Conservation (phyloP, 2,797 vertebrate species). For the Hoplostethus atlanticus region DNA sequence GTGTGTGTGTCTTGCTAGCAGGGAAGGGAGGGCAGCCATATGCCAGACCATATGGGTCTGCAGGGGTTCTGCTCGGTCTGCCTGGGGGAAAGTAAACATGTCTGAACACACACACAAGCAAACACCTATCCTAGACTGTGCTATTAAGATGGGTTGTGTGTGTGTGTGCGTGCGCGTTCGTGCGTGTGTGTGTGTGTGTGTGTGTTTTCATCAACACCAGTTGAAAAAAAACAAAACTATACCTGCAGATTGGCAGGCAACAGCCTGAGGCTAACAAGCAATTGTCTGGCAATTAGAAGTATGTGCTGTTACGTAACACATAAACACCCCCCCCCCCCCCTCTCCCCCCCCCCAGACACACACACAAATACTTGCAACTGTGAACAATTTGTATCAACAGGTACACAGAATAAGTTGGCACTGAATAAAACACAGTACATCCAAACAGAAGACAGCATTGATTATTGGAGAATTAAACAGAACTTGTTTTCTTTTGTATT, state of each 20-base stretch:
- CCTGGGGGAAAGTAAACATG: slow-evolving; percentile 74
- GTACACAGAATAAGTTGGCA: not conserved
- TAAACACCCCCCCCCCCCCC: not conserved
- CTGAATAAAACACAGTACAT: not conserved
- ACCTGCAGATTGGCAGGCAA: slow-evolving; percentile 22
- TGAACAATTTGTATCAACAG: not conserved
- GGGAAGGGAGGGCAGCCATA: slow-evolving; percentile 63
- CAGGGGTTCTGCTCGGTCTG: slow-evolving; percentile 66
- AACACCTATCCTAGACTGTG: slow-evolving; percentile 48
- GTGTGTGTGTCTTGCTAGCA: not conserved
- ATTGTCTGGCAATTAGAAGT: slow-evolving; percentile 53
- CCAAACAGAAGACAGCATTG: not conserved
- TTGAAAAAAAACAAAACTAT: slow-evolving; percentile 54
- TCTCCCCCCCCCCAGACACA: too few species aligned
- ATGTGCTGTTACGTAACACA: slow-evolving; percentile 15
- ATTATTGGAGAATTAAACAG: slow-evolving; percentile 1
- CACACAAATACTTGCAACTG: too few species aligned
- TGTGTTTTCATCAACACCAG: slow-evolving; percentile 35
- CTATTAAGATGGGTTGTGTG: slow-evolving; percentile 8
- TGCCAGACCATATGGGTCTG: slow-evolving; percentile 76
- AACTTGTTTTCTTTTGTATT: too few species aligned
- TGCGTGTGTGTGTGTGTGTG: too few species aligned
- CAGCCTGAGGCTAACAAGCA: slow-evolving; percentile 44
- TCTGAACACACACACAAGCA: slow-evolving; percentile 49
- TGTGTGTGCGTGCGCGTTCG: too few species aligned